Base-by-base conservation (phyloP, 2,888 invertebrate genomes). In the Lypha dubia region DNA sequence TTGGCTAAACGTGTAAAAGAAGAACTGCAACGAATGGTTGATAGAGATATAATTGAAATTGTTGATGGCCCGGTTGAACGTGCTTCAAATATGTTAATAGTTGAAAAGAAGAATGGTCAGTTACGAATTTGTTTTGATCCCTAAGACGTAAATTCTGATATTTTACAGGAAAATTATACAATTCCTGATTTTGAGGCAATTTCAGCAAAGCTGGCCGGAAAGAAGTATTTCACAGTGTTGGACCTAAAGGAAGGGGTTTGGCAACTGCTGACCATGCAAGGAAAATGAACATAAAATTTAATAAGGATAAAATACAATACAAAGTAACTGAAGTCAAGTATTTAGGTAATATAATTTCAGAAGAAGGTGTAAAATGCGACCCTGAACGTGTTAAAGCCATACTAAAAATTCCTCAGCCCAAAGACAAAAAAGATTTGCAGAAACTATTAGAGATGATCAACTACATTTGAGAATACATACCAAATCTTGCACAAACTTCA, bases 241-340 rank as follows among this genome's bases (percentile, higher is more conserved):
- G 32, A 32, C 32, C 7, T 41, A 41, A 41, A 41, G 41, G 15
- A 41, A 41, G 9, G 9, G 4, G 2, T 41, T 41, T 41, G 15
- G 32, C 32, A 32, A 32, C 3, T 32, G 32, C 7, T 32, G 32
- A 32, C 32, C 32, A 7, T 41, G 20, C 35, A 28, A 49, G 35
- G 20, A 20, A 67, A 35, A 32, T 49, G 35, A 51, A 67, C 20
- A 88, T 46, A 88, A 89, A 58, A 90, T 90, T 53, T 80, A 87
- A 41, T 88, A 75, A 65, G 89, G 89, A 67, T 89, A 89, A 89
- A 84, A 86, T 88, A 77, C 86, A 88, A 68, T 88, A 86, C 79
- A 86, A 87, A 65, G 80, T 86, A 53, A 73, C 71, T 9, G 80
- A 87, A 74, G 88, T 88, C 3, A 87, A 77, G 56, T 89, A 86